Percentiles rank a stretch among this genome's conserved stretches.
phyloP scores from a whole-genome alignment of 2,888 invertebrate genomes.

The Drosophila sordidula region DNA sequence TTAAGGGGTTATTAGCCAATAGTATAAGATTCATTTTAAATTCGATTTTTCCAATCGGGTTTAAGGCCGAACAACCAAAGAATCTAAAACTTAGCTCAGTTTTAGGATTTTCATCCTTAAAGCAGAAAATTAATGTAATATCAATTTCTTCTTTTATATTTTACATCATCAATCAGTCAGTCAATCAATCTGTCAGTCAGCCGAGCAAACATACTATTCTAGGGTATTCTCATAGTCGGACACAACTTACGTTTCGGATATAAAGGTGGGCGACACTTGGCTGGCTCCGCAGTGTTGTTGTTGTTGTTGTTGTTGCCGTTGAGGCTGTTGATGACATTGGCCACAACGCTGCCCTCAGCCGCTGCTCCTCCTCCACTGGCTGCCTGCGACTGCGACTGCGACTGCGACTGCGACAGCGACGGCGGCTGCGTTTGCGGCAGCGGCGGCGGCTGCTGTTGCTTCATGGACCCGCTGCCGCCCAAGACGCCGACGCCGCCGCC shows the following conservation, averaged over 20 bases:
- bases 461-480: conserved; percentile 40
- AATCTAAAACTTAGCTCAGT: no score
- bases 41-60: no score
- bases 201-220: background rate
- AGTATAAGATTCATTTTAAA: no score
- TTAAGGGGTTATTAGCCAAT: no score
- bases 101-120: no score
- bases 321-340: conserved; percentile 50
- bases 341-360: conserved; percentile 30
- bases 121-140: no score
- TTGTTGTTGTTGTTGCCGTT: conserved; percentile 35
- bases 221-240: background rate
- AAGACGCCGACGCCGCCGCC: conserved; percentile 56
- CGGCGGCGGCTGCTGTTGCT: conserved; percentile 55
- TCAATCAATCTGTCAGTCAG: background rate
- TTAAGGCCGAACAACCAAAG: no score
- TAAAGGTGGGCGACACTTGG: conserved; percentile 69
- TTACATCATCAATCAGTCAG: no score
- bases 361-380: conserved; percentile 18
- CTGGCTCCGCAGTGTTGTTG: conserved; percentile 38
- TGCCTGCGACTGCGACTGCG: conserved; percentile 39
- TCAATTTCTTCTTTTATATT: no score
- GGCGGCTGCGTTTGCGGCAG: conserved; percentile 60
- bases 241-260: conserved; percentile 77
- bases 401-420: conserved; percentile 53